Base-by-base conservation (phyloP, 2,797 vertebrate species). In the Podarcis siculus region DNA sequence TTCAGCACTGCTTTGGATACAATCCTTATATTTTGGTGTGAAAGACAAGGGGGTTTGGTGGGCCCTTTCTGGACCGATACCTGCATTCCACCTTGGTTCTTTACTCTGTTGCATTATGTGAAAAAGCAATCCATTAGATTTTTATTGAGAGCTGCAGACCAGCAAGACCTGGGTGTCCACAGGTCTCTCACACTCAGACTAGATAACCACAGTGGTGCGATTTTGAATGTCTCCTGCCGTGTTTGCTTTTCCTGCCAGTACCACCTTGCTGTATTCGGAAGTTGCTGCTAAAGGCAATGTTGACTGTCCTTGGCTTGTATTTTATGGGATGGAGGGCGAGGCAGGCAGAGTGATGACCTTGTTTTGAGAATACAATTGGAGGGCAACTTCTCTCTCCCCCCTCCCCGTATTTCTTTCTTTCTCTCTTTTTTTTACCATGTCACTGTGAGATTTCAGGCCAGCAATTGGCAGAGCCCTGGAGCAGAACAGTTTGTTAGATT, bases 251-350 rank as follows among this genome's bases (percentile, higher is more conserved):
- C 19, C 75, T 67, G 75, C 35, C 64, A 35, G 19, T 39, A 64
- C 4, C 39, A 27, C 27, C 27, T 39, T 12, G 32, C 25, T 15
- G 23, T 61, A 66, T 76, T 85, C 6, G 12, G 32, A 82, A 82
- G 39, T 27, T 69, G 42, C 42, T 49, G 23, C 6, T 35, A 76
- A 37, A 32, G 13, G 77, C 76, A 55, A 37, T 55, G 64, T 55
- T 86, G 85, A 71, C 23, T 79, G 75, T 79, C 85, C 85, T 79
- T 86, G 85, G 35, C 76, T 69, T 17, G 64, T 5, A 10, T 85
- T 78, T 85, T 66, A 85, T 66, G 25, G 30, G 76, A 64, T 64
- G 61, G 75, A 21, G 35, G 23, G 61, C 8, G n/a, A 49, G 73
- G 23, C 73, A 21, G 45, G n/a, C 2, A 23, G 61, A 69, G 15